phyloP scores from a whole-genome alignment of 1,140 invertebrate genomes.

The Pentalonia nigronervosa region DNA sequence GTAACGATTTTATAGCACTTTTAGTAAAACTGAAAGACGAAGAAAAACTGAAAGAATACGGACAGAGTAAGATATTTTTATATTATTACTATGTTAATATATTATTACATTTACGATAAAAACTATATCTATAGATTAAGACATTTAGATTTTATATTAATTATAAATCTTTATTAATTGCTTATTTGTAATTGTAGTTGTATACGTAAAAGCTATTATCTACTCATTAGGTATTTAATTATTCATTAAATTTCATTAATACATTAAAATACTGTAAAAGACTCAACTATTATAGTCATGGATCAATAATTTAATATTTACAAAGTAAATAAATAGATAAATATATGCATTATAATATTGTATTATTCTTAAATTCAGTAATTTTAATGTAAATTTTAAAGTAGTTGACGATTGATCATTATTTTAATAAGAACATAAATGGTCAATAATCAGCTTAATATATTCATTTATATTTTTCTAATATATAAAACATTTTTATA shows the following conservation, averaged over 20 bases:
- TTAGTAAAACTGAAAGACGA: slow-evolving; percentile 10
- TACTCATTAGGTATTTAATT: too few relatives aligned
- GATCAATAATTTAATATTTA: too few relatives aligned
- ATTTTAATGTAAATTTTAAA: too few relatives aligned
- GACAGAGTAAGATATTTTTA: neutral
- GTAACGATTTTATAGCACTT: slow-evolving; percentile 30
- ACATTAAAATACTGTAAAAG: neutral
- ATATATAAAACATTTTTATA: neutral
- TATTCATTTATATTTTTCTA: neutral
- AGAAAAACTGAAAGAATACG: neutral
- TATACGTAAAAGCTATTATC: too few relatives aligned
- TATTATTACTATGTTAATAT: too few relatives aligned
- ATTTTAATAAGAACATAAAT: neutral
- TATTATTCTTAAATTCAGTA: neutral
- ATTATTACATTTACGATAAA: too few relatives aligned
- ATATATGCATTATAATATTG: neutral
- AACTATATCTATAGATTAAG: too few relatives aligned
- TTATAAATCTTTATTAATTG: neutral
- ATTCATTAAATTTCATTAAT: too few relatives aligned
- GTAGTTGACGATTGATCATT: neutral
- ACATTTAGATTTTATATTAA: neutral
- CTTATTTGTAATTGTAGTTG: neutral
- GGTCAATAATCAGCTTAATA: neutral
- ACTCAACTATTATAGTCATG: too few relatives aligned
- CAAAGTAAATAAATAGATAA: too few relatives aligned